A percentile compares a stretch with the other conserved stretches of the same genome.
phyloP scores from a whole-genome alignment of 2,888 invertebrate species.

The Amphipyra berbera region DNA sequence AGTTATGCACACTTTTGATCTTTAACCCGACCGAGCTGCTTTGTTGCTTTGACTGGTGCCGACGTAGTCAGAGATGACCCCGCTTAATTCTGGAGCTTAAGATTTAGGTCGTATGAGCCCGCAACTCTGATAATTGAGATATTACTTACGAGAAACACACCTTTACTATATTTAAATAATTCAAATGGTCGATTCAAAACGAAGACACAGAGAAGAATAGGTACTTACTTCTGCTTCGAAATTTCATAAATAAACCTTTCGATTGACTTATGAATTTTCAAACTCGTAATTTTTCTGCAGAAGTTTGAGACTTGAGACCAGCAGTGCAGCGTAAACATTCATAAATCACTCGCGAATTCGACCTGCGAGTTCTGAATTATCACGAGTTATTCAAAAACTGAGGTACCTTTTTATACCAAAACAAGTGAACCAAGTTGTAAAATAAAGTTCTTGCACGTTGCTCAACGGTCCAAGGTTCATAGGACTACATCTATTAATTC shows the following conservation, averaged over 20 bases:
- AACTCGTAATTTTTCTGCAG: slow-evolving; percentile 27
- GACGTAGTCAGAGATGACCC: slow-evolving; percentile 3
- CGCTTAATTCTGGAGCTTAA: not conserved
- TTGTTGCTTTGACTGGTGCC: slow-evolving; percentile 2
- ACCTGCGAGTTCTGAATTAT: slow-evolving; percentile 9
- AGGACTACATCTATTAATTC: slow-evolving; percentile 29
- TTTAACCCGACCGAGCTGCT: slow-evolving; percentile 17
- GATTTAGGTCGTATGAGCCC: not conserved
- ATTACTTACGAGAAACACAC: too few species aligned
- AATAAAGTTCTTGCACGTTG: slow-evolving; percentile 17
- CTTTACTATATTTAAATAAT: too few species aligned
- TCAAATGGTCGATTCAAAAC: too few species aligned
- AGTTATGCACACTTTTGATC: slow-evolving; percentile 25
- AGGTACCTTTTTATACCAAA: slow-evolving; percentile 5
- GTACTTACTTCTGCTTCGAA: not conserved
- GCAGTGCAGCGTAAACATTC: slow-evolving; percentile 3
- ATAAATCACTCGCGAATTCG: slow-evolving; percentile 37
- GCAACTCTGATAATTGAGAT: too few species aligned
- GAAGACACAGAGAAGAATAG: not conserved
- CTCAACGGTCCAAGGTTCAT: slow-evolving; percentile 10
- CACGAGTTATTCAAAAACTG: slow-evolving; percentile 30
- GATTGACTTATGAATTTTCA: slow-evolving; percentile 24
- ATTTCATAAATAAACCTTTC: not conserved
- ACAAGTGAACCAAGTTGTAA: slow-evolving; percentile 1
- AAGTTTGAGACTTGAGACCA: not conserved